Conservation (phyloP, 1,140 invertebrate species). For the Aphaenogaster floridana region DNA sequence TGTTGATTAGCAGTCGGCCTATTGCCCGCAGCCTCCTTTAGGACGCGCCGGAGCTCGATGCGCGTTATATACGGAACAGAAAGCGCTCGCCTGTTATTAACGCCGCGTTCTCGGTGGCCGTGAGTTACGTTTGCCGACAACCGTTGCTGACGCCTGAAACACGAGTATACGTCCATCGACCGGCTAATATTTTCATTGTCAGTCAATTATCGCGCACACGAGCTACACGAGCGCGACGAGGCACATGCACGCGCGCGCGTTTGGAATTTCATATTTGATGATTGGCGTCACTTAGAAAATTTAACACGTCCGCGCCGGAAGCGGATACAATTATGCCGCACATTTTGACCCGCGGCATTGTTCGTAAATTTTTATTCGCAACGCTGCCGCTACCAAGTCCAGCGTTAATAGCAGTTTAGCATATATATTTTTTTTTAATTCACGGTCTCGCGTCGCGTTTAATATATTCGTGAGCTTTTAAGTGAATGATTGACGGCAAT, state of each 20-base stretch:
- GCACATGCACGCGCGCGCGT: neutral
- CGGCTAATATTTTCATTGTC: constrained; percentile 63
- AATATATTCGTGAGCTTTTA: neutral
- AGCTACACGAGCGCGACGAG: neutral
- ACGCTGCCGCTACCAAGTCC: neutral
- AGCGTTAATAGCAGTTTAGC: neutral
- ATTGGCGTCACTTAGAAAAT: constrained; percentile 33
- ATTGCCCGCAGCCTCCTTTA: constrained; percentile 58
- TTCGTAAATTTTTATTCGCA: constrained; percentile 9
- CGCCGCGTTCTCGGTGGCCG: constrained; percentile 26
- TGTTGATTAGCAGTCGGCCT: constrained; percentile 64
- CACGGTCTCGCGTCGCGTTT: neutral
- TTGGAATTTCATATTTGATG: constrained; percentile 46
- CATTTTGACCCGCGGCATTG: neutral
- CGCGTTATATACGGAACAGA: constrained; percentile 13
- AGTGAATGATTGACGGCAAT: neutral
- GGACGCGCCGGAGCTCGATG: constrained; percentile 12
- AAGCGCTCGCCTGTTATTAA: constrained; percentile 39
- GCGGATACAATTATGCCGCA: constrained; percentile 25
- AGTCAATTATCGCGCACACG: constrained; percentile 34
- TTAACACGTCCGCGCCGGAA: constrained; percentile 32
- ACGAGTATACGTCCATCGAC: constrained; percentile 25
- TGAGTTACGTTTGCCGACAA: constrained; percentile 52
- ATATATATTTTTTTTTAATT: neutral
- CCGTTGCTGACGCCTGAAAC: constrained; percentile 28